Conservation (phyloP, 2,797 vertebrate genomes). For the Acanthiza pusilla region DNA sequence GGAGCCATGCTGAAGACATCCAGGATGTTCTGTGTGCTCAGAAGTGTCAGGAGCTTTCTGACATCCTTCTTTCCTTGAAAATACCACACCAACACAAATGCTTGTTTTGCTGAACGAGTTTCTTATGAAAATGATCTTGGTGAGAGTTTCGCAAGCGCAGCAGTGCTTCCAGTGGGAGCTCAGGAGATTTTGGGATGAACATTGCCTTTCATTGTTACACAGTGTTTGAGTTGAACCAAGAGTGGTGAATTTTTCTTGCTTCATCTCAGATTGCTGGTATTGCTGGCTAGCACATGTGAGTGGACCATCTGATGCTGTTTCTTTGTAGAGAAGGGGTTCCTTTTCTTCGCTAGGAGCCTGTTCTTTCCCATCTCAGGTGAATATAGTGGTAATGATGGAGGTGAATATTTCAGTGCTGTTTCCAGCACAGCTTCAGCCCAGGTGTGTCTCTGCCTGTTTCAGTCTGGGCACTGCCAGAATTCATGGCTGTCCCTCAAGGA, state of each 20-base stretch:
- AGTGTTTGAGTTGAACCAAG: neutral
- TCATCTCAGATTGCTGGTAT: neutral
- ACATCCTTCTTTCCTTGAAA: neutral
- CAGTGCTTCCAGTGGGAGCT: neutral
- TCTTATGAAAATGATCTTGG: neutral
- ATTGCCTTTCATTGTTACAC: neutral
- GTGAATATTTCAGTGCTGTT: neutral
- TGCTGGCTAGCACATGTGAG: neutral
- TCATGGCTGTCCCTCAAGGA: neutral
- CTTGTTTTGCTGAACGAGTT: neutral
- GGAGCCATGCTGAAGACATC: neutral
- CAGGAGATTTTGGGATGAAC: neutral
- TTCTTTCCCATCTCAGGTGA: neutral
- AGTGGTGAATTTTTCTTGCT: neutral
- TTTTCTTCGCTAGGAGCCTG: neutral
- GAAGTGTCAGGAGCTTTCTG: neutral
- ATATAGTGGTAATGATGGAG: neutral
- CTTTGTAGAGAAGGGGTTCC: neutral
- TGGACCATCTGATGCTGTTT: neutral
- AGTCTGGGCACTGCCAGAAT: neutral
- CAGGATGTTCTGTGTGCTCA: neutral
- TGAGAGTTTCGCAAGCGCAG: fast-evolving
- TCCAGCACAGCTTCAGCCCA: neutral
- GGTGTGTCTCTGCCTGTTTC: neutral
- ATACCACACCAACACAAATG: neutral